Conservation (phyloP, 2,888 invertebrate species). For the Griposia aprilina region DNA sequence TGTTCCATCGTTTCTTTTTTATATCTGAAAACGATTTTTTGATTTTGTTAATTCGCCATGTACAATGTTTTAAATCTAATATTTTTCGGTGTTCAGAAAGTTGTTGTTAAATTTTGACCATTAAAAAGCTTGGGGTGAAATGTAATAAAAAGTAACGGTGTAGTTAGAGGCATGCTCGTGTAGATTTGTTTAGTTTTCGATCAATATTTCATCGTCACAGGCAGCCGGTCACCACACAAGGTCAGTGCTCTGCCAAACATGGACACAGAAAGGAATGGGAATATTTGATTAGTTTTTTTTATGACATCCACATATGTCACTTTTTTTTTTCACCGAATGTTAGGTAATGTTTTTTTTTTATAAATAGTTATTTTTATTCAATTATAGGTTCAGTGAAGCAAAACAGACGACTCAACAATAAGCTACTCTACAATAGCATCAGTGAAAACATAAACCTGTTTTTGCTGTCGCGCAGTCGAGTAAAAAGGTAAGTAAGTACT, state of each 20-base stretch:
- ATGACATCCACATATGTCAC: conserved; percentile 13
- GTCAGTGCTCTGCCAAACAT: conserved; percentile 70
- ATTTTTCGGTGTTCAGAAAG: conserved; percentile 12
- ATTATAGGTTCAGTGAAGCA: background rate
- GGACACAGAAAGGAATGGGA: conserved; percentile 60
- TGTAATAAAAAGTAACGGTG: conserved; percentile 47
- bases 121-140: conserved; percentile 24
- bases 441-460: background rate
- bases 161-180: conserved; percentile 59
- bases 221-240: conserved; percentile 80
- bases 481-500: background rate
- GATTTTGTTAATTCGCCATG: conserved; percentile 20
- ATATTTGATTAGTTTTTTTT: conserved; percentile 32
- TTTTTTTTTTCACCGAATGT: background rate
- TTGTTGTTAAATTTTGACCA: conserved; percentile 26
- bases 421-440: background rate
- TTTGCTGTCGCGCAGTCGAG: background rate
- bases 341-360: background rate
- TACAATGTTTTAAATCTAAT: conserved; percentile 11
- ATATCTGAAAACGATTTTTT: conserved; percentile 56
- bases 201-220: conserved; percentile 84
- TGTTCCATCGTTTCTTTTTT: conserved; percentile 59
- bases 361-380: background rate
- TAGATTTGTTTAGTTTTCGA: conserved; percentile 81
- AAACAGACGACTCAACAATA: background rate